A percentile compares a stretch with the other conserved stretches of the same genome.
These are phyloP conservation scores for Drosophila kuntzei DNA, from an alignment of 2,888 invertebrate species.

Conservation along the genomic window DNA sequence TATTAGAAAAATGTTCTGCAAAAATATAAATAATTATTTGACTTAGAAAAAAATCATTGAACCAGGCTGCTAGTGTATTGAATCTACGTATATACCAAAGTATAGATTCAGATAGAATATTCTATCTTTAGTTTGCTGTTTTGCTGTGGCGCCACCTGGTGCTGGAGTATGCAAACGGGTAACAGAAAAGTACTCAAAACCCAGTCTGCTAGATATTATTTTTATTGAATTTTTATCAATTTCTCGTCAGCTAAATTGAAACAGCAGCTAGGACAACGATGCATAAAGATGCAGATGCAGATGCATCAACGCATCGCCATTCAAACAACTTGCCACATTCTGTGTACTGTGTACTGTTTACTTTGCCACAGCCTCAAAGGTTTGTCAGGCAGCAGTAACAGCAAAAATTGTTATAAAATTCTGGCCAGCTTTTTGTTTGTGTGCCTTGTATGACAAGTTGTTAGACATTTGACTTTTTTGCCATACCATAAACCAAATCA, in stretches of 20 bases:
- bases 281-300: slow-evolving; percentile 7
- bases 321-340: slow-evolving; percentile 3
- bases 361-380: slow-evolving; percentile 14
- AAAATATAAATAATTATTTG: background rate
- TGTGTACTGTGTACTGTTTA: slow-evolving; percentile 45
- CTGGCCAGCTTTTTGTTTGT: slow-evolving; percentile 35
- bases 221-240: slow-evolving; percentile 78
- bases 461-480: slow-evolving; percentile 69
- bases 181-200: slow-evolving; percentile 2
- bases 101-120: background rate
- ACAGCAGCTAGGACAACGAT: slow-evolving; percentile 32
- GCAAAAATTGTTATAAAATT: slow-evolving; percentile 72
- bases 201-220: slow-evolving; percentile 47
- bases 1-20: too few species aligned
- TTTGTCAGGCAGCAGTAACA: slow-evolving; percentile 35
- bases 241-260: slow-evolving; percentile 67
- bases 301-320: background rate
- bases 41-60: background rate
- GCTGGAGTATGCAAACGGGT: background rate
- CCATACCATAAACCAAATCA: slow-evolving; percentile 28
- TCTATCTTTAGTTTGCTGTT: background rate
- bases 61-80: background rate
- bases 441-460: slow-evolving; percentile 75
- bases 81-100: background rate
- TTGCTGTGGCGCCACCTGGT: background rate